A percentile compares a stretch with the other conserved stretches of the same genome.
phyloP scores from a whole-genome alignment of 2,113 vertebrate species.

The Strigops habroptila region DNA sequence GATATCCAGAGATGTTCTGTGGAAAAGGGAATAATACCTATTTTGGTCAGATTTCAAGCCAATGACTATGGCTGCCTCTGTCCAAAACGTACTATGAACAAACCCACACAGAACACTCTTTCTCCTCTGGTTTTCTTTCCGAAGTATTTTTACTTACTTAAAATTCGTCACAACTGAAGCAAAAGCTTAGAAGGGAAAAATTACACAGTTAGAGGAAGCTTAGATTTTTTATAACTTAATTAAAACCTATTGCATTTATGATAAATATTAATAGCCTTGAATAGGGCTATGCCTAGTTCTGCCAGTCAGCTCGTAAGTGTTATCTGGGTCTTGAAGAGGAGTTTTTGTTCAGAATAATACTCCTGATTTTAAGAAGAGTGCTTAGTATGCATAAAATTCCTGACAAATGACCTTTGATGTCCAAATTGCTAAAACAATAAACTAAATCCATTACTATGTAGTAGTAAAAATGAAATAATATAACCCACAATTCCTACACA shows the following conservation, averaged over 20 bases:
- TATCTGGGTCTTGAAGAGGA: not conserved
- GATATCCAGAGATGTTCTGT: not conserved
- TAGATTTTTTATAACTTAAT: not conserved
- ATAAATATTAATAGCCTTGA: not conserved
- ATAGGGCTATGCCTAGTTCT: not conserved
- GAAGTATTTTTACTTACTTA: not conserved
- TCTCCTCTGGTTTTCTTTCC: not conserved
- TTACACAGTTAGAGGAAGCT: not conserved
- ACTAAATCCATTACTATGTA: not conserved
- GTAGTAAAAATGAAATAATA: not conserved
- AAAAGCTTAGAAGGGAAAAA: not conserved
- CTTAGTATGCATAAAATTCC: not conserved
- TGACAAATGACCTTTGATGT: not conserved
- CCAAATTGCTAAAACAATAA: not conserved
- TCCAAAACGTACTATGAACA: not conserved
- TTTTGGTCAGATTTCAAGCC: not conserved
- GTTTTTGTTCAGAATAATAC: not conserved
- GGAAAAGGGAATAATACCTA: not conserved
- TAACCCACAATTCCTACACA: not conserved
- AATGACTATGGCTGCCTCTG: not conserved
- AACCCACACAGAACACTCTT: not conserved
- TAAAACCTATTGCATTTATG: not conserved
- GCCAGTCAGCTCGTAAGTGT: not conserved
- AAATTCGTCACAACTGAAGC: not conserved
- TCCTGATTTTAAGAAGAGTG: not conserved